A percentile compares a stretch with the other conserved stretches of the same genome.
Conservation (phyloP, 2,113 vertebrate species). For the Taurulus bubalis region DNA sequence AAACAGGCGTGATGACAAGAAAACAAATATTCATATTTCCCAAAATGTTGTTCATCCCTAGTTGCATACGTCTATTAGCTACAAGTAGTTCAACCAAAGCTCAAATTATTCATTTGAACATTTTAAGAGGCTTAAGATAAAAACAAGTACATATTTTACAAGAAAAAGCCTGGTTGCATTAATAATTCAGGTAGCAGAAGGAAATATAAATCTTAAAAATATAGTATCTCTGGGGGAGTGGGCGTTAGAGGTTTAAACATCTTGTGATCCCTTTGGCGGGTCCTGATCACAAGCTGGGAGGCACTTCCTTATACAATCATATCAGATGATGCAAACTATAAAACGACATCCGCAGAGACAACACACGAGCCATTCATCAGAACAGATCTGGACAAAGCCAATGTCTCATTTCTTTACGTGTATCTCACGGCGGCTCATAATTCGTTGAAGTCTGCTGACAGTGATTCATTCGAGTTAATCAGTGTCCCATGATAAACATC, state of each 20-base stretch:
- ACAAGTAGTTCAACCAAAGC: background rate
- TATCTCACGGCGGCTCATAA: constrained; percentile 12
- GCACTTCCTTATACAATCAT: background rate
- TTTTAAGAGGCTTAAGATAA: background rate
- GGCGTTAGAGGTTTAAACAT: background rate
- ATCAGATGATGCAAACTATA: constrained; percentile 20
- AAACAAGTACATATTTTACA: background rate
- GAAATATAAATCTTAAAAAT: background rate
- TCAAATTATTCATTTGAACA: background rate
- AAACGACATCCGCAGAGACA: constrained; percentile 7
- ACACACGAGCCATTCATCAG: constrained; percentile 39
- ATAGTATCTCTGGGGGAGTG: background rate
- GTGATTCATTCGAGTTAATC: constrained; percentile 49
- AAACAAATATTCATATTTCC: background rate
- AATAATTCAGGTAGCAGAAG: background rate
- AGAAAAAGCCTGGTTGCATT: background rate
- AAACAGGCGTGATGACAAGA: background rate
- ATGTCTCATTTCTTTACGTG: constrained; percentile 4
- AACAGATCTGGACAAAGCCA: background rate
- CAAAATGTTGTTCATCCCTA: background rate
- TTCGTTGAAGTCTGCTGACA: constrained; percentile 60
- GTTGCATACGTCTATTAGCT: background rate
- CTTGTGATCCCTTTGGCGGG: background rate
- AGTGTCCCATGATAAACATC: constrained; percentile 58
- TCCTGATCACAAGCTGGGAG: background rate